These are phyloP conservation scores for Drosophila subsilvestris DNA, from an alignment of 2,888 invertebrate species.

Conservation along the genomic window DNA sequence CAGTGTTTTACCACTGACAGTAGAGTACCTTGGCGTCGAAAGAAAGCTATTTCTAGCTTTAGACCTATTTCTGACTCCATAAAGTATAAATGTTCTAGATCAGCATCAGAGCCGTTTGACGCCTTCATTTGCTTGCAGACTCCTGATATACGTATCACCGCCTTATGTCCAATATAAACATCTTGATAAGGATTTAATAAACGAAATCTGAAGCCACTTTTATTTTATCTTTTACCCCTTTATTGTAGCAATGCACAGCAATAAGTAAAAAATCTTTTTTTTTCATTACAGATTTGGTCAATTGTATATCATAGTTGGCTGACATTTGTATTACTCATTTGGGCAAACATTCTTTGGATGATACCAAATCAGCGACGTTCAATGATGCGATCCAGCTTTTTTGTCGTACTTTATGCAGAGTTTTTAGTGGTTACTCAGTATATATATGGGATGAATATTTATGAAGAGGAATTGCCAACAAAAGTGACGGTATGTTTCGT, in stretches of 20 bases:
- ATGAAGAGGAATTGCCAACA: constrained; percentile 91
- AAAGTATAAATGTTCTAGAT: no score
- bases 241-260: neutral
- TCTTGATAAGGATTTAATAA: no score
- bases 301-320: constrained; percentile 99
- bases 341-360: constrained; percentile 98
- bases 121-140: no score
- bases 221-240: no score
- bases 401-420: constrained; percentile 95
- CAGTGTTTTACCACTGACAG: no score
- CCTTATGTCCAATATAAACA: no score
- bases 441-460: constrained; percentile 94
- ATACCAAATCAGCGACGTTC: constrained; percentile 96
- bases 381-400: constrained; percentile 95
- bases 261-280: neutral
- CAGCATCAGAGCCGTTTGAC: no score
- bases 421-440: constrained; percentile 93
- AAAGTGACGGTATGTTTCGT: constrained; percentile 85
- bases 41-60: no score
- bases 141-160: no score
- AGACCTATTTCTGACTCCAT: no score
- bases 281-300: constrained; percentile 94
- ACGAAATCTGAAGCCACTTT: no score
- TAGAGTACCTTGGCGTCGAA: no score
- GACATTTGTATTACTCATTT: constrained; percentile 95